Percentiles rank a stretch among this genome's conserved stretches.
These are phyloP conservation scores for Mythimna impura DNA, from an alignment of 2,888 invertebrate species.

Conservation along the genomic window DNA sequence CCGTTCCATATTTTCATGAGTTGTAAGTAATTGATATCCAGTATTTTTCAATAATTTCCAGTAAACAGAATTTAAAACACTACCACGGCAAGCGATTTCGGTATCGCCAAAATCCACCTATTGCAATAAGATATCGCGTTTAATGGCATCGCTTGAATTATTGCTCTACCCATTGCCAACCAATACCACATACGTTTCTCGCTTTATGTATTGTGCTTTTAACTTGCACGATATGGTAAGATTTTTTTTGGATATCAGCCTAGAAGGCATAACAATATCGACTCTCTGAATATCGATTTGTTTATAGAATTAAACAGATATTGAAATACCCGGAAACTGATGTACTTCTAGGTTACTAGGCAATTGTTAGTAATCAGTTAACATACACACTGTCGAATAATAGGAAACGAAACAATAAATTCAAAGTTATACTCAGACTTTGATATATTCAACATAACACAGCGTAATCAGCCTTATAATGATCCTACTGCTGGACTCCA, in stretches of 20 bases:
- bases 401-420: neutral
- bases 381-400: neutral
- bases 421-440: neutral
- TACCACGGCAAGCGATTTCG: slow-evolving; percentile 33
- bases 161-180: slow-evolving; percentile 50
- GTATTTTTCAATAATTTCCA: slow-evolving; percentile 29
- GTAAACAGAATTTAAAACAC: slow-evolving; percentile 54
- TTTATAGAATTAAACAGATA: too few species aligned
- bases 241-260: neutral
- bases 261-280: neutral
- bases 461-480: too few species aligned
- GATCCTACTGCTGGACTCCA: too few species aligned
- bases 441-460: neutral
- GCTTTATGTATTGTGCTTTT: slow-evolving; percentile 52
- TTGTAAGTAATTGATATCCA: slow-evolving; percentile 20
- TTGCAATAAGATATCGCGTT: slow-evolving; percentile 56
- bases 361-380: too few species aligned
- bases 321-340: too few species aligned
- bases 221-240: slow-evolving; percentile 35
- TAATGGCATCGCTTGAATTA: slow-evolving; percentile 56
- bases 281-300: neutral
- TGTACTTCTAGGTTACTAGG: neutral
- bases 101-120: slow-evolving; percentile 53
- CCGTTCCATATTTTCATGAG: neutral
- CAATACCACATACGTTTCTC: slow-evolving; percentile 54